Evolutionary conservation across 2,113 vertebrate genomes (phyloP).

Genomic region (Odocoileus virginianus): DNA sequence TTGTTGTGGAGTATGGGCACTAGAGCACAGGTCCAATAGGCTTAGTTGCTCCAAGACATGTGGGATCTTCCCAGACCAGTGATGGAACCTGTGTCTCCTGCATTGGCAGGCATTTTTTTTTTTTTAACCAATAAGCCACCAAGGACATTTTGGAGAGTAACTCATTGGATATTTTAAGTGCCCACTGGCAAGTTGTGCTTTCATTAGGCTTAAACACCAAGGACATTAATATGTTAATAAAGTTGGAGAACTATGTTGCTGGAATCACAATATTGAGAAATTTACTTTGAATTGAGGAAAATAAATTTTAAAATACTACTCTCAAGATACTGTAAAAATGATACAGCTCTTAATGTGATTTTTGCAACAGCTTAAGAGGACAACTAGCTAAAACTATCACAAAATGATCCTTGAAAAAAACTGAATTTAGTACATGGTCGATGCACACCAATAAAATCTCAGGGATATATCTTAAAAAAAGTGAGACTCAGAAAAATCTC

Average conservation of each 20-base stretch:
- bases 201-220: background rate
- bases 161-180: background rate
- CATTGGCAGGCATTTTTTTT: background rate
- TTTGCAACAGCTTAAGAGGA: conserved; percentile 6
- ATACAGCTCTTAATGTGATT: conserved; percentile 7
- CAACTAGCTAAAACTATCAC: conserved; percentile 27
- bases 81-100: background rate
- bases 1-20: background rate
- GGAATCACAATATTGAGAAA: conserved; percentile 32
- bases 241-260: background rate
- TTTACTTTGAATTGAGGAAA: conserved; percentile 30
- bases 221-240: conserved; percentile 13
- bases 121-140: background rate
- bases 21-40: background rate
- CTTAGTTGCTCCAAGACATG: background rate
- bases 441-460: background rate
- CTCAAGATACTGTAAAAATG: conserved; percentile 44
- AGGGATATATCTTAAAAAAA: background rate
- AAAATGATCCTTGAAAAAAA: background rate
- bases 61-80: background rate
- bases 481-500: background rate
- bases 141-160: background rate
- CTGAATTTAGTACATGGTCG: background rate
- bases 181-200: background rate
- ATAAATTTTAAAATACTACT: conserved; percentile 43